A percentile compares a stretch with the other conserved stretches of the same genome.
phyloP scores from a whole-genome alignment of 1,140 invertebrate species.

The Aphidius gifuensis region DNA sequence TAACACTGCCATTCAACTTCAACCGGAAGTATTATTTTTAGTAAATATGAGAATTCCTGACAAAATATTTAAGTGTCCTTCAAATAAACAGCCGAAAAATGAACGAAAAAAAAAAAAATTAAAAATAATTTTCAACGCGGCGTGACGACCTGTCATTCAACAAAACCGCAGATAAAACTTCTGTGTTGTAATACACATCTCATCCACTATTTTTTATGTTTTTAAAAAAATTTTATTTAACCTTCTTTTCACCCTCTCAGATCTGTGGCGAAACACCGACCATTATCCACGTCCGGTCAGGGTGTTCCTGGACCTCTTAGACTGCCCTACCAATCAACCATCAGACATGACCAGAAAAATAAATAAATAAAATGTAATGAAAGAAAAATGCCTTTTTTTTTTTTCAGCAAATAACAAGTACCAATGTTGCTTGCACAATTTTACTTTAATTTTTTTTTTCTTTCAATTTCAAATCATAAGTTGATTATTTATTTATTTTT shows the following conservation, averaged over 20 bases:
- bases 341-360: constrained; percentile 6
- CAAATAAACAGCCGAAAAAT: too few species aligned
- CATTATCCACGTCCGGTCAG: constrained; percentile 50
- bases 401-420: neutral
- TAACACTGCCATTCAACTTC: too few species aligned
- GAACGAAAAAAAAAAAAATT: too few species aligned
- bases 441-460: too few species aligned
- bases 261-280: constrained; percentile 35
- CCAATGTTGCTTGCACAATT: too few species aligned
- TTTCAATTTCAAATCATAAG: neutral
- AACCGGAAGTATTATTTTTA: too few species aligned
- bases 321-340: constrained; percentile 7
- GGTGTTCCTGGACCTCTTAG: constrained; percentile 35
- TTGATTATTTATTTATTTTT: neutral
- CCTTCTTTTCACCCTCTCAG: constrained; percentile 36
- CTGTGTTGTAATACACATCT: constrained; percentile 39
- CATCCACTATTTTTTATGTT: constrained; percentile 31
- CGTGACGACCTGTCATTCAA: constrained; percentile 47
- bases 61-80: too few species aligned
- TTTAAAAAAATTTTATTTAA: constrained; percentile 34
- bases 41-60: too few species aligned
- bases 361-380: neutral
- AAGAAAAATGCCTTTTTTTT: neutral
- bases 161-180: constrained; percentile 43
- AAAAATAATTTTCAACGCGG: constrained; percentile 47